These are phyloP conservation scores for Rhagonycha lutea DNA, from an alignment of 2,888 invertebrate species.

Conservation along the genomic window DNA sequence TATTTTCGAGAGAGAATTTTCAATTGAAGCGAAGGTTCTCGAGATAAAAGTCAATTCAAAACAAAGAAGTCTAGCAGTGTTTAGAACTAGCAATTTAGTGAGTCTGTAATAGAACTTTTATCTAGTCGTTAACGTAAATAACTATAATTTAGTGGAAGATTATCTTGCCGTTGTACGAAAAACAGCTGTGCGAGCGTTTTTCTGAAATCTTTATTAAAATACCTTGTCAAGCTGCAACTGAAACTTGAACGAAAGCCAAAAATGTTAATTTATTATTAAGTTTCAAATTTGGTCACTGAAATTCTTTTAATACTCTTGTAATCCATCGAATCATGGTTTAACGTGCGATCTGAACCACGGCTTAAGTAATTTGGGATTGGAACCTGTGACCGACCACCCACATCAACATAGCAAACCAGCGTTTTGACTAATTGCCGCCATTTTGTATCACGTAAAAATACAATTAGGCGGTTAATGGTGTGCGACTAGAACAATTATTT, in stretches of 20 bases:
- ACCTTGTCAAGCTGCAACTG: slow-evolving; percentile 18
- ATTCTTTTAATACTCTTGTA: too few species aligned
- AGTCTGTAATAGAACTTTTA: slow-evolving; percentile 34
- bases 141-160: slow-evolving; percentile 33
- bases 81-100: slow-evolving; percentile 32
- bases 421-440: neutral
- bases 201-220: slow-evolving; percentile 31
- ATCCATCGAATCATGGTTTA: too few species aligned
- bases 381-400: too few species aligned
- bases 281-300: neutral
- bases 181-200: slow-evolving; percentile 32
- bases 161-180: slow-evolving; percentile 24
- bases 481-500: neutral
- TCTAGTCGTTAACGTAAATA: slow-evolving; percentile 34
- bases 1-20: slow-evolving; percentile 27
- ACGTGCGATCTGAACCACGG: too few species aligned
- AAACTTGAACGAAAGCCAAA: slow-evolving; percentile 26
- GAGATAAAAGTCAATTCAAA: slow-evolving; percentile 25
- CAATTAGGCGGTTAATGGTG: neutral
- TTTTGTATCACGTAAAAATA: neutral
- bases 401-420: too few species aligned
- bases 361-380: too few species aligned
- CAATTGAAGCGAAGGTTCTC: slow-evolving; percentile 25
- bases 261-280: slow-evolving; percentile 13
- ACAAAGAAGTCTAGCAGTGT: slow-evolving; percentile 27